Percentiles rank a stretch among this genome's conserved stretches.
Evolutionary conservation across 2,113 vertebrate species (phyloP).

Genomic region (Phaethon lepturus): DNA sequence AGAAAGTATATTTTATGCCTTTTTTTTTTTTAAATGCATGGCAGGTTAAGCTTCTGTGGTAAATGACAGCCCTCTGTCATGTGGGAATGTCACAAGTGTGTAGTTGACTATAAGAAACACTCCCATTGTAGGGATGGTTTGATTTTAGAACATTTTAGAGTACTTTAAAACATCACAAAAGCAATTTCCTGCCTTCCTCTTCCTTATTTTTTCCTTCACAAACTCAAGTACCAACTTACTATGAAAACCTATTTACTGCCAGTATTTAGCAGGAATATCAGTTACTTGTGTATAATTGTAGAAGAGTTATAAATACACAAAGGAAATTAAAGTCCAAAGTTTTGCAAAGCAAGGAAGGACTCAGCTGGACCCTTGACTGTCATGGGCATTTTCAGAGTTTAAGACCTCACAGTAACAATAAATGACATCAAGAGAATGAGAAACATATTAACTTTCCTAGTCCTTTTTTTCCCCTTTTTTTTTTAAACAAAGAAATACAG

Average conservation of each 20-base stretch:
- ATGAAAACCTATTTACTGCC: neutral
- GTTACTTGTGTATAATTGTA: neutral
- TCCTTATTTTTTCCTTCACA: neutral
- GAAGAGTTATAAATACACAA: neutral
- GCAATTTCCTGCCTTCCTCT: neutral
- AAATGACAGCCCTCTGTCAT: neutral
- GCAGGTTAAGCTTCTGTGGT: neutral
- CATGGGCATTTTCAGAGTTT: neutral
- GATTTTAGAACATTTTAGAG: neutral
- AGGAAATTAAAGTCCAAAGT: neutral
- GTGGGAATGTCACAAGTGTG: neutral
- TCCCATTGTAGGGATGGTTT: neutral
- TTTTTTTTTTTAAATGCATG: neutral
- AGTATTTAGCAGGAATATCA: neutral
- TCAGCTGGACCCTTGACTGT: neutral
- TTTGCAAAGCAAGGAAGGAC: neutral
- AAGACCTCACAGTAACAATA: neutral
- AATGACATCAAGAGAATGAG: neutral
- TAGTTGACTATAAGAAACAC: neutral
- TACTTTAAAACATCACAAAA: neutral
- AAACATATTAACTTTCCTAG: neutral
- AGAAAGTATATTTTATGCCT: neutral
- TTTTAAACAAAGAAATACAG: neutral
- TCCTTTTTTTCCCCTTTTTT: neutral
- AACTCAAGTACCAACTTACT: neutral